A percentile compares a stretch with the other conserved stretches of the same genome.
These are phyloP conservation scores for Onychostoma macrolepis DNA, from an alignment of 2,113 vertebrate genomes.

Conservation along the genomic window DNA sequence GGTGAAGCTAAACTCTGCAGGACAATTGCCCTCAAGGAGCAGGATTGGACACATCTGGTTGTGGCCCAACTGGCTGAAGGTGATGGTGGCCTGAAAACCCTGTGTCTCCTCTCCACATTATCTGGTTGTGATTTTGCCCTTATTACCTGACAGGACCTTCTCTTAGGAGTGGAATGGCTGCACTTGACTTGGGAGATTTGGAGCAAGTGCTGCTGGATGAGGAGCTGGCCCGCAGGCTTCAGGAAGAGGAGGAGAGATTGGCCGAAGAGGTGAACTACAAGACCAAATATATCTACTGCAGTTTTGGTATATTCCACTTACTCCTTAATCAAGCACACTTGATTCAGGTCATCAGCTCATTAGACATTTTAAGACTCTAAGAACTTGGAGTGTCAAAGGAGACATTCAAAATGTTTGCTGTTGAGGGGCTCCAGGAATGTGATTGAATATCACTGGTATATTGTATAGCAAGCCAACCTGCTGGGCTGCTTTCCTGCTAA, in stretches of 20 bases:
- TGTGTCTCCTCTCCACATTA: not conserved
- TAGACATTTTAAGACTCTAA: not conserved
- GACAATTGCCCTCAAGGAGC: not conserved
- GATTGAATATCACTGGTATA: not conserved
- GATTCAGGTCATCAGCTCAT: not conserved
- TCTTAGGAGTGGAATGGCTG: not conserved
- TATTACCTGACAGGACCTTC: constrained; percentile 19
- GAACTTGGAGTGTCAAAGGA: not conserved
- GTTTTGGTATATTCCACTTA: not conserved
- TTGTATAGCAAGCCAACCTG: not conserved
- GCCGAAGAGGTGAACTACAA: constrained; percentile 56
- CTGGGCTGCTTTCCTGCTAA: not conserved
- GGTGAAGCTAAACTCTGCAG: not conserved
- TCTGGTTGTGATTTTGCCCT: not conserved
- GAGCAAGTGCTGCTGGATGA: constrained; percentile 76
- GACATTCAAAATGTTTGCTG: not conserved
- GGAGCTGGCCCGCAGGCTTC: constrained; percentile 71
- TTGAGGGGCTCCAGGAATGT: not conserved
- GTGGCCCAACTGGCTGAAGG: not conserved
- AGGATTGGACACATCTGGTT: not conserved
- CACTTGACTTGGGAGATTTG: constrained; percentile 67
- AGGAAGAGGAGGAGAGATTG: constrained; percentile 70
- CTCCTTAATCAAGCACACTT: not conserved
- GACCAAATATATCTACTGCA: not conserved
- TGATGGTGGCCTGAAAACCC: constrained; percentile 16